Evolutionary conservation across 2,113 vertebrate genomes (phyloP).

Genomic region (Panthera leo): DNA sequence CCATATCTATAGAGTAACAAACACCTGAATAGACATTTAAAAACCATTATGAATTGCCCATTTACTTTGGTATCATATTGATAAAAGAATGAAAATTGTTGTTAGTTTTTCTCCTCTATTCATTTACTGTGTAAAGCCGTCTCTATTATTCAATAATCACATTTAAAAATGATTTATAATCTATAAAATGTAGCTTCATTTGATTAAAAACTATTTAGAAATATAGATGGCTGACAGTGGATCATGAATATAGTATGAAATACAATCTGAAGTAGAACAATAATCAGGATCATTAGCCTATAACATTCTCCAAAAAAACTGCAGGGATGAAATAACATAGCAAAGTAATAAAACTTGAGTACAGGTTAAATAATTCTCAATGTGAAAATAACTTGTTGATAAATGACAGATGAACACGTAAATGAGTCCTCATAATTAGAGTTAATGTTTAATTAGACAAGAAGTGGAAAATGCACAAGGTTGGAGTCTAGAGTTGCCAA

Average conservation of each 20-base stretch:
- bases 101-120: not conserved
- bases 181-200: not conserved
- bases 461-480: constrained; percentile 32
- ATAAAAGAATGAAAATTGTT: not conserved
- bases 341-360: not conserved
- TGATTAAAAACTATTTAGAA: constrained; percentile 45
- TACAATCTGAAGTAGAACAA: not conserved
- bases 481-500: constrained; percentile 38
- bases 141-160: constrained; percentile 1
- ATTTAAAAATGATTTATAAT: constrained; percentile 17
- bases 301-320: constrained; percentile 27
- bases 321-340: not conserved
- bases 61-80: not conserved
- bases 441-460: constrained; percentile 46
- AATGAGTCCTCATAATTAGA: constrained; percentile 51
- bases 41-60: not conserved
- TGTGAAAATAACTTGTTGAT: constrained; percentile 38
- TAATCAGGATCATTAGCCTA: not conserved
- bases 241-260: not conserved
- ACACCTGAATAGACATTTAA: not conserved
- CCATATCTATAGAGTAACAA: not conserved
- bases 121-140: not conserved
- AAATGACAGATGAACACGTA: not conserved
- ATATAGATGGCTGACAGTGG: not conserved
- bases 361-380: constrained; percentile 12